Evolutionary conservation across 1,140 invertebrate species (phyloP), one percentile per base, ranked within the genome.

Genomic region (Parasteatoda tepidariorum): DNA sequence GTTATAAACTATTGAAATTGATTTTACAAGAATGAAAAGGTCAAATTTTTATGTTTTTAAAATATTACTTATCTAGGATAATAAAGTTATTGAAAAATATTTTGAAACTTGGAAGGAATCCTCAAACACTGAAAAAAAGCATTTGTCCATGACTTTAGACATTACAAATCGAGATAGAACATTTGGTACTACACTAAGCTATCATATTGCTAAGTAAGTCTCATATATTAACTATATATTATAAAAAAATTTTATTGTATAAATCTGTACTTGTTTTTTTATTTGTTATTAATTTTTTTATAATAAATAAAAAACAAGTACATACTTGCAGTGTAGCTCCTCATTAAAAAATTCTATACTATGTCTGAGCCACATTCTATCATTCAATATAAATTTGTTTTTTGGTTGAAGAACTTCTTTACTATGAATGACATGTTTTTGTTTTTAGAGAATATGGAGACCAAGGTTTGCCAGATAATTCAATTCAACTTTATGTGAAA

Each of bases 131-230:
- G 28, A 31, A 48, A 55, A 22, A 2, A 26, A 88, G 92, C 66
- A 91, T 96, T 3, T 91, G 93, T 67, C 15, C 9, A 93, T 98
- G 62, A 91, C 93, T 70, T 93, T 96, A 92, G 91, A 90, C 41
- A 98, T 98, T 84, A 93, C 92, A 55, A 99, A 99, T 88, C 94
- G 96, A 89, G 95, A 96, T 87, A 91, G 98, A 64, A 94, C 96
- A 3, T 99, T 99, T 89, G 95, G 93, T 13, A 94, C 96, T 2
- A 99, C 97, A 2, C 91, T 99, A 1, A 98, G 96, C 86, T 98
- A 98, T 88, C 92, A 97, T 86, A 96, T 99, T 88, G 96, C 97
- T 3, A 93, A 68, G 84, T 85, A 67, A 78, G 76, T 57, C 9
- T 62, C 54, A 18, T 55, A 18, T 4, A 4, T 48, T 13, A 48